These are phyloP conservation scores for Amphiduros pacificus DNA, from an alignment of 2,888 invertebrate genomes.

Conservation along the genomic window DNA sequence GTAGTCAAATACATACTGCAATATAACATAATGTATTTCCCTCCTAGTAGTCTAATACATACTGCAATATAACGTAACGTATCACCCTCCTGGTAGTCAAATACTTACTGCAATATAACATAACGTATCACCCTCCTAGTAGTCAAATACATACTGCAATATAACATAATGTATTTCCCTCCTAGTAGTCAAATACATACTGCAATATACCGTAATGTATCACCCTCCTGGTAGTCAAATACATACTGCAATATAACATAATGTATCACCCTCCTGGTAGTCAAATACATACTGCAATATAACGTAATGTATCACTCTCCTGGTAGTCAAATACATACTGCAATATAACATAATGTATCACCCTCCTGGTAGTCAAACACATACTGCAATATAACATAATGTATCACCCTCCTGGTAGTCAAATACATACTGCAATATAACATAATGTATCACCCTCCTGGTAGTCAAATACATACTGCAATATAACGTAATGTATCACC, in stretches of 20 bases:
- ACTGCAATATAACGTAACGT: slow-evolving; percentile 40
- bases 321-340: slow-evolving; percentile 62
- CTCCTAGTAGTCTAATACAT: slow-evolving; percentile 60
- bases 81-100: no score
- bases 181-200: no score
- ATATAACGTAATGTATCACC: slow-evolving; percentile 63
- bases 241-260: slow-evolving; percentile 50
- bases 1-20: no score
- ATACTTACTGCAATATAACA: slow-evolving; percentile 64
- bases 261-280: no score
- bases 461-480: no score
- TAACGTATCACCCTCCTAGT: slow-evolving; percentile 58
- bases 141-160: slow-evolving; percentile 61
- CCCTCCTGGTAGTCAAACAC: no score
- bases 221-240: slow-evolving; percentile 60
- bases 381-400: slow-evolving; percentile 64
- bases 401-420: slow-evolving; percentile 59
- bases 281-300: no score
- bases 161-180: not conserved
- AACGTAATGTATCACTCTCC: slow-evolving; percentile 60
- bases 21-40: slow-evolving; percentile 63
- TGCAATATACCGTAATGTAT: slow-evolving; percentile 63
- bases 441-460: not conserved
- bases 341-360: slow-evolving; percentile 4
- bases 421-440: slow-evolving; percentile 58